Evolutionary conservation across 1,140 invertebrate genomes (phyloP), one percentile per base, ranked within the genome.

Genomic region (Bombus soroeensis): DNA sequence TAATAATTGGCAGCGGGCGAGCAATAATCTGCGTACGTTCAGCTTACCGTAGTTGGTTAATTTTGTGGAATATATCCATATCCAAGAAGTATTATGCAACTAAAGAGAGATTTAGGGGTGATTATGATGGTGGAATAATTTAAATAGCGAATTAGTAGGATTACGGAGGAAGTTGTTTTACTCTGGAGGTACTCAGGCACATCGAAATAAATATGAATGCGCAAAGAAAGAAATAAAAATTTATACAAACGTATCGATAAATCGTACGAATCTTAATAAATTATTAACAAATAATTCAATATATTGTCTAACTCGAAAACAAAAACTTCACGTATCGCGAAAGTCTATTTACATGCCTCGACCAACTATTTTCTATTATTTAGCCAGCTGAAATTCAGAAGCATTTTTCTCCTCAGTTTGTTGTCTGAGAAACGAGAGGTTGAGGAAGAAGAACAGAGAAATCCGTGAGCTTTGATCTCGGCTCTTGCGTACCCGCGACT

Each of bases 391-490:
- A 37, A 73, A 76, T 84, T 87, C 78, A 66, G 47, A 43, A 87
- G 73, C 75, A 83, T 87, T 81, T 73, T 66, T 59, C 78, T 73
- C 22, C 18, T 53, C 18, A 6, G 22, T 22, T 41, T 4, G 47
- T 76, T 81, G 43, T 87, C 64, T 70, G 53, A 59, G 25, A 64
- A 32, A 41, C 13, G 2, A 12, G 39, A 47, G 28, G 5, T 39
- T 3, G 37, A 5, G 37, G 4, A 13, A 37, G 34, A 15, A 10
- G 43, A 22, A 37, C 68, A 66, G 73, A 89, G 80, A 41, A 78
- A n/a, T 39, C n/a, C 37, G 32, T 32, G 72, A 73, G 80, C 81
- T 89, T 89, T 89, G 88, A 87, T 87, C 88, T 87, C 57, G 71
- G 8, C 25, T 47, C 32, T 76, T 37, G 77, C 73, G 66, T 81